Evolutionary conservation across 1,140 invertebrate species (phyloP), one percentile per base, ranked within the genome.

Genomic region (Mylabris phalerata): DNA sequence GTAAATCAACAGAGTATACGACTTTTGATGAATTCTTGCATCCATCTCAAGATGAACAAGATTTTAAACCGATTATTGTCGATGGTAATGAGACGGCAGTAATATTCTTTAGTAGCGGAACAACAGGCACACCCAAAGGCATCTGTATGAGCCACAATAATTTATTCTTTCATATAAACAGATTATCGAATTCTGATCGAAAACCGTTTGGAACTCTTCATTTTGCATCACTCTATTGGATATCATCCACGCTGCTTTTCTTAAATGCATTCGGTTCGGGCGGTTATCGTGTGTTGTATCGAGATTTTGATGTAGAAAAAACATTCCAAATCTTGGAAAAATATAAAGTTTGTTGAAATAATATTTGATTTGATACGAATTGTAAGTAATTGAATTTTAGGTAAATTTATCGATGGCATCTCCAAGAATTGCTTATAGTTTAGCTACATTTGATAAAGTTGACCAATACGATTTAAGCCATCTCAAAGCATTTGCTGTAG

Each of bases 81-180:
- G 42, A 62, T 27, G 27, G 55, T 3, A 5, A 60, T 13, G 66
- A 69, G 41, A 73, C 71, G 2, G 70, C 70, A 11, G 52, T 76
- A 24, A 75, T 82, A 63, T 67, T 79, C 0, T 79, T 73, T 57
- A 82, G 87, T 1, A 89, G 86, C 62, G 89, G 89, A 10, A 90
- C 89, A 3, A 90, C 88, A 32, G 88, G 90, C 41, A 71, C 82
- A 24, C 87, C 90, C 0, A 92, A 92, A 76, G 88, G 59, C 5
- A 58, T 65, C n/a, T 60, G 60, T 38, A 32, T 48, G 9, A 55
- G 52, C 7, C 44, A 55, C 48, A 11, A 24, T 11, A 55, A 38
- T 48, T 39, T 55, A 13, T 9, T 55, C 19, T n/a, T 38, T 7
- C 26, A 40, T 39, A 25, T 7, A 3, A n/a, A n/a, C 11, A 42